Base-by-base conservation (phyloP, 2,113 vertebrate genomes). In the Clarias macrocephalus region DNA sequence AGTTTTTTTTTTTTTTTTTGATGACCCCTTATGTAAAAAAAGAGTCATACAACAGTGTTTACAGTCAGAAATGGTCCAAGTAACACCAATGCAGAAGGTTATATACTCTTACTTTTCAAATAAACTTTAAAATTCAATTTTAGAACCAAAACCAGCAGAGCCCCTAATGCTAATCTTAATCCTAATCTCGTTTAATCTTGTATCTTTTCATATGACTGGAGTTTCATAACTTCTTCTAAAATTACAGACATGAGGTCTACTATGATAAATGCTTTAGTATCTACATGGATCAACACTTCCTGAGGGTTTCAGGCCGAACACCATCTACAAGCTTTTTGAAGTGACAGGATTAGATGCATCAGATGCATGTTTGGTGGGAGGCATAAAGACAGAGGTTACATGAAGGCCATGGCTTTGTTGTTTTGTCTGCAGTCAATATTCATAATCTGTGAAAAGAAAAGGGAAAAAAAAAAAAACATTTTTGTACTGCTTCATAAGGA, bases 341-440 rank as follows among this genome's bases (percentile, higher is more conserved):
- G 0, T 33, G 8, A 0, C 12, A 1, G 19, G 15, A 37, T 21
- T 11, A 25, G n/a, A n/a, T n/a, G n/a, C n/a, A 81, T 81, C 30
- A 37, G 30, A 0, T 60, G 59, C 19, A 62, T 79, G 75, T 56
- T n/a, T 13, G 28, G 59, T 15, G 52, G 30, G n/a, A 59, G 1
- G 7, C 7, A 82, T 62, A 10, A 48, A 57, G 33, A 54, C 80
- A 54, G 56, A 87, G 68, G 57, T 82, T 23, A 63, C 25, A 23
- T 21, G 23, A 82, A 63, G 57, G 66, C 75, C 85, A 25, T 25
- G 16, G 33, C 54, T 86, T 81, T 70, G 48, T 82, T 72, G 19
- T 57, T 72, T 86, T 37, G n/a, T 62, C 66, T 37, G 63, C 66
- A 72, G 30, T 86, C 76, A 37, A 65, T 82, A 72, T 82, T 63